A percentile compares a stretch with the other conserved stretches of the same genome.
Conservation (phyloP, 2,113 vertebrate species). For the Emydura subglobosa region DNA sequence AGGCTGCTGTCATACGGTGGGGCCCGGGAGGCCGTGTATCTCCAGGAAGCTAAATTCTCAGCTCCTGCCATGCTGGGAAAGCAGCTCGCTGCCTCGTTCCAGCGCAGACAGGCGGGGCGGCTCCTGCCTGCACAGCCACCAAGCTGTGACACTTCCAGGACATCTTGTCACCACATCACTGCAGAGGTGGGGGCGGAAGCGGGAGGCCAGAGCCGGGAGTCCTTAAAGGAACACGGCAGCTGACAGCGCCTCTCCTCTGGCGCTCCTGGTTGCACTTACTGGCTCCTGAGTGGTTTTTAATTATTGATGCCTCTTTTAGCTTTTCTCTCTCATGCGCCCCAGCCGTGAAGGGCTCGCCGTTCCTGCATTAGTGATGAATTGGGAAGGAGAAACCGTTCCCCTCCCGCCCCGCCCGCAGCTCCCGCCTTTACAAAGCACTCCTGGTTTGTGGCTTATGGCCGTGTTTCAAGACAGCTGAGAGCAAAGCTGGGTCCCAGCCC, state of each 20-base stretch:
- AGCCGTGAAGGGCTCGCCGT: conserved; percentile 45
- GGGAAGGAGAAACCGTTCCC: not conserved
- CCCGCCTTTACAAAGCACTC: not conserved
- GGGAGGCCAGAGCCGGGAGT: not conserved
- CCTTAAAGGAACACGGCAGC: not conserved
- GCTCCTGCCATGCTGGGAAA: not conserved
- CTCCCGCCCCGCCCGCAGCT: too few relatives aligned
- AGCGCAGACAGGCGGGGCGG: not conserved
- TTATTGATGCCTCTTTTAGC: conserved; percentile 78
- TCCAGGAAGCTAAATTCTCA: not conserved
- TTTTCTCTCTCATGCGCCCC: conserved; percentile 39
- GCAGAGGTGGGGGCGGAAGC: fast-evolving
- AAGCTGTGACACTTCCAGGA: not conserved
- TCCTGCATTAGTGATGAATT: conserved; percentile 64
- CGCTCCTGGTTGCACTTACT: conserved; percentile 59
- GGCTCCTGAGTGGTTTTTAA: conserved; percentile 71
- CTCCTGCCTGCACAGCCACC: fast-evolving
- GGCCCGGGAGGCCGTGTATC: too few relatives aligned
- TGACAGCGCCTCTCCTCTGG: not conserved
- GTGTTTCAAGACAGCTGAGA: not conserved
- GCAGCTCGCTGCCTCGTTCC: not conserved
- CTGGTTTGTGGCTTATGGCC: not conserved
- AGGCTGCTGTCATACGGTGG: not conserved
- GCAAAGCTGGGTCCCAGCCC: not conserved
- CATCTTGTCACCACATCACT: fast-evolving